phyloP scores from a whole-genome alignment of 2,113 vertebrate species.

The Carassius carassius region DNA sequence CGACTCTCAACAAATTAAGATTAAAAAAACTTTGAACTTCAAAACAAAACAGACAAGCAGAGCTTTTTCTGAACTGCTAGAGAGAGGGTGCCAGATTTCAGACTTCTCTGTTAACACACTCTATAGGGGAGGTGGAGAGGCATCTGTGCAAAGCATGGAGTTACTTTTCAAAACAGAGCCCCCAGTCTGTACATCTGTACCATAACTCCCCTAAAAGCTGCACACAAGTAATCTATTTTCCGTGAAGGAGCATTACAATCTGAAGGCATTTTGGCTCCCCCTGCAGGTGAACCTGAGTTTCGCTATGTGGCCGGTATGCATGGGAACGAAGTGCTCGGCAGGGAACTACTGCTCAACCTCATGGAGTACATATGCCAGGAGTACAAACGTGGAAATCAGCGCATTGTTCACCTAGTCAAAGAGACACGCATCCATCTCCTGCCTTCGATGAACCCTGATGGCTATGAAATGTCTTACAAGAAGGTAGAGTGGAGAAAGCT shows the following conservation, averaged over 20 bases:
- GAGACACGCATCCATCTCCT: conserved; percentile 92
- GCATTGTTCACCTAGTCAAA: conserved; percentile 80
- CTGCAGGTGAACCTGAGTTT: conserved; percentile 91
- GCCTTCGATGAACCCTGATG: conserved; percentile 91
- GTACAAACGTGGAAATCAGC: conserved; percentile 83
- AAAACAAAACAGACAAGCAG: neutral
- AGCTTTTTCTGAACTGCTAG: neutral
- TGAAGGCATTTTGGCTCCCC: conserved; percentile 27
- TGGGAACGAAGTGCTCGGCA: conserved; percentile 88
- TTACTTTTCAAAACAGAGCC: conserved; percentile 29
- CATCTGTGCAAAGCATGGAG: conserved; percentile 1
- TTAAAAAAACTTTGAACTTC: neutral
- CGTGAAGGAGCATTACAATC: neutral
- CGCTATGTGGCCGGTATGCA: conserved; percentile 92
- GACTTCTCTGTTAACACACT: conserved; percentile 50
- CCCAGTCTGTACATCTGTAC: conserved; percentile 24
- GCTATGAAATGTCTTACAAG: conserved; percentile 88
- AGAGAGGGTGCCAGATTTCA: conserved; percentile 66
- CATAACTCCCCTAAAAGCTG: conserved; percentile 35
- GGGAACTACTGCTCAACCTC: conserved; percentile 87
- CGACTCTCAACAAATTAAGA: neutral
- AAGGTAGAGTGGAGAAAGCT: conserved; percentile 73
- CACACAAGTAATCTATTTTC: neutral
- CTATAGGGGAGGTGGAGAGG: conserved; percentile 5
- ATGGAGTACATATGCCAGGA: conserved; percentile 94